Percentiles rank a stretch among this genome's conserved stretches.
Conservation (phyloP, 2,113 vertebrate genomes). For the Carettochelys insculpta region DNA sequence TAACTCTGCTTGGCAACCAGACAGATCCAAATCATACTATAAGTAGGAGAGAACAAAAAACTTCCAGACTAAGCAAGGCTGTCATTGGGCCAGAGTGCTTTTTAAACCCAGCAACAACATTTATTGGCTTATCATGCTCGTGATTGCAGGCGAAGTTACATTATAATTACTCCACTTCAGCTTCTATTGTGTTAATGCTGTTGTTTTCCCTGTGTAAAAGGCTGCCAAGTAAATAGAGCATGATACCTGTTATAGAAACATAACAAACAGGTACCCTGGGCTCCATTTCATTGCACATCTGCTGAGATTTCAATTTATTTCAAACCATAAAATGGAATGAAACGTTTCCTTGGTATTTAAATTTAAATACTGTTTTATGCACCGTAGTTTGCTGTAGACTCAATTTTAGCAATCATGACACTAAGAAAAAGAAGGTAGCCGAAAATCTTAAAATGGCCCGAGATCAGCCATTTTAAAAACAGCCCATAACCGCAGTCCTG, state of each 20-base stretch:
- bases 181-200: not conserved
- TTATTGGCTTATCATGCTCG: not conserved
- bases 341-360: not conserved
- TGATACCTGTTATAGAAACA: constrained; percentile 21
- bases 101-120: not conserved
- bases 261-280: constrained; percentile 2
- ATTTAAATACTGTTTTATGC: not conserved
- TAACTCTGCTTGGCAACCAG: not conserved
- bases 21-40: not conserved
- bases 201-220: constrained; percentile 4
- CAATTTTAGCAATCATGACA: constrained; percentile 7
- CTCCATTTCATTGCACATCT: constrained; percentile 1
- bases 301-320: not conserved
- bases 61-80: not conserved
- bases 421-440: not conserved
- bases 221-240: constrained; percentile 26
- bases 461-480: not conserved
- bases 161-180: not conserved
- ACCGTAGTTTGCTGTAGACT: not conserved
- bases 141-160: not conserved
- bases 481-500: not conserved
- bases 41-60: not conserved
- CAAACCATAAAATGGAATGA: not conserved
- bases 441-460: not conserved
- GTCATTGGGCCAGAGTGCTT: not conserved